Evolutionary conservation across 1,140 invertebrate genomes (phyloP).

Genomic region (Carposina sasakii): DNA sequence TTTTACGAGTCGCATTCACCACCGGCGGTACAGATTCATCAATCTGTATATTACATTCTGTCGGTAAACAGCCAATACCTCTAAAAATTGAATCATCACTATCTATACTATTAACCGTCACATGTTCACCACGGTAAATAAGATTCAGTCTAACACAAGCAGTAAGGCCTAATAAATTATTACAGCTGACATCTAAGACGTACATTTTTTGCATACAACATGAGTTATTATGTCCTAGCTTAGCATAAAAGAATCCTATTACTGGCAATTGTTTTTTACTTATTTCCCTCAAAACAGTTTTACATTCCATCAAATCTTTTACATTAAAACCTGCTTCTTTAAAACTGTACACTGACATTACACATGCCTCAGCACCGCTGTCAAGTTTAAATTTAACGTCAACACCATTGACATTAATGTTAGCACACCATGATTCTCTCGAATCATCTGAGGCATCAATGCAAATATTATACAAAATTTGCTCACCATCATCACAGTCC

Average conservation of each 20-base stretch:
- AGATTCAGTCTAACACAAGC: slow-evolving; percentile 12
- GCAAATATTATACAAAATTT: not conserved
- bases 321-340: slow-evolving; percentile 7
- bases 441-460: not conserved
- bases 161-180: slow-evolving; percentile 10
- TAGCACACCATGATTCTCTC: slow-evolving; percentile 4
- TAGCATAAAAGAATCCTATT: slow-evolving; percentile 13
- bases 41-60: slow-evolving; percentile 8
- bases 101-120: slow-evolving; percentile 4
- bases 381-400: slow-evolving; percentile 17
- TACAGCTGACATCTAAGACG: slow-evolving; percentile 13
- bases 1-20: slow-evolving; percentile 12
- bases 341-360: slow-evolving; percentile 11
- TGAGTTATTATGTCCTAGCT: slow-evolving; percentile 3
- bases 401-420: not conserved
- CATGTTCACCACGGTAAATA: slow-evolving; percentile 7
- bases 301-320: not conserved
- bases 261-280: slow-evolving; percentile 15
- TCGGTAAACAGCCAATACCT: slow-evolving; percentile 19
- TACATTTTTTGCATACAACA: slow-evolving; percentile 9
- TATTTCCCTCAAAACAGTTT: slow-evolving; percentile 13
- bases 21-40: slow-evolving; percentile 5
- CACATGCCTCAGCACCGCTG: slow-evolving; percentile 11
- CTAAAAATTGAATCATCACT: slow-evolving; percentile 18
- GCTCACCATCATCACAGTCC: not conserved